Conservation (phyloP, 1,140 invertebrate genomes). For the Trichogramma pretiosum region DNA sequence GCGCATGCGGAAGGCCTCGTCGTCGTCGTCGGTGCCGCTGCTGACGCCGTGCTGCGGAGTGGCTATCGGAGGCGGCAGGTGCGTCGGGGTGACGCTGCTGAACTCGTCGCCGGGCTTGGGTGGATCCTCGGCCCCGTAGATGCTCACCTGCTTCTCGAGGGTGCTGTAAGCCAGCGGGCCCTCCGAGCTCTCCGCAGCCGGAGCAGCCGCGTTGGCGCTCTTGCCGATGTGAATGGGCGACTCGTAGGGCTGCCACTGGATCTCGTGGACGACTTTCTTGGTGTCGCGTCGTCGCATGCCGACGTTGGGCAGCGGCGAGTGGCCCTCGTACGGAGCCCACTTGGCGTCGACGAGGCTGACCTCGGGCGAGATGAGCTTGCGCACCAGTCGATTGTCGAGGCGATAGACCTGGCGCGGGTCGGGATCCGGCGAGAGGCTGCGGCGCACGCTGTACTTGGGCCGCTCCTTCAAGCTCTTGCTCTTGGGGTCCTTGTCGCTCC, state of each 20-base stretch:
- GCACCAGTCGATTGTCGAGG: slow-evolving; percentile 33
- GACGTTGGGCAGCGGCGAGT: slow-evolving; percentile 37
- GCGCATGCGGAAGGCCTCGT: slow-evolving; percentile 32
- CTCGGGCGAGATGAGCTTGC: slow-evolving; percentile 37
- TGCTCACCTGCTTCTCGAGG: slow-evolving; percentile 17
- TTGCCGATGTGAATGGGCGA: slow-evolving; percentile 22
- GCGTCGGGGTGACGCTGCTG: slow-evolving; percentile 36
- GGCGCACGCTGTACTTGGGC: slow-evolving; percentile 39
- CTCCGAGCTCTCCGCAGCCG: slow-evolving; percentile 3
- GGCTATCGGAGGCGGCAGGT: slow-evolving; percentile 31
- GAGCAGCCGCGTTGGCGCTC: not conserved
- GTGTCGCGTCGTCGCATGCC: slow-evolving; percentile 37
- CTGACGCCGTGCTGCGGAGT: too few species aligned
- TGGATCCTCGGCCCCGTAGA: slow-evolving; percentile 24
- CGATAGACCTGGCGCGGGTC: slow-evolving; percentile 31
- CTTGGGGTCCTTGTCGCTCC: slow-evolving; percentile 29
- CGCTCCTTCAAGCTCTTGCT: slow-evolving; percentile 40
- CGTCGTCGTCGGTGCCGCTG: slow-evolving; percentile 26
- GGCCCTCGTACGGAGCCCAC: slow-evolving; percentile 41
- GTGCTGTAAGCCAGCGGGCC: too few species aligned
- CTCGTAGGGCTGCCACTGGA: slow-evolving; percentile 37
- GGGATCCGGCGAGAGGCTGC: slow-evolving; percentile 41
- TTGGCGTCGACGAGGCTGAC: slow-evolving; percentile 34
- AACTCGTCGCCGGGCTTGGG: slow-evolving; percentile 25
- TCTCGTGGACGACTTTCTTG: slow-evolving; percentile 38